Evolutionary conservation across 2,888 invertebrate genomes (phyloP), one percentile per base, ranked within the genome.

Genomic region (Druceiella hillmani): DNA sequence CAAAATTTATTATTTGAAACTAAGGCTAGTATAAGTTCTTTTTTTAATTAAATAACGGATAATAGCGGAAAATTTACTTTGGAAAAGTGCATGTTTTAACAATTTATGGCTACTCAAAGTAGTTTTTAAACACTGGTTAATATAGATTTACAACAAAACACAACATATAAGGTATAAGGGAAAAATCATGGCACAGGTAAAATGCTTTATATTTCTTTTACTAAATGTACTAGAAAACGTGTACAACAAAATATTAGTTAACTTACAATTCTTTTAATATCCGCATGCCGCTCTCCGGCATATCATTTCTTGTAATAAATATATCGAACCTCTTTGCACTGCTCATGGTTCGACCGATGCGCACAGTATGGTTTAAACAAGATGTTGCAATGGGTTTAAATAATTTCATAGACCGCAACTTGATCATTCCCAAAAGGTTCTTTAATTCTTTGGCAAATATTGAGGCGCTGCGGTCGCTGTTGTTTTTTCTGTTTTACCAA

Each of bases 201-300:
- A n/a, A n/a, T n/a, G n/a, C n/a, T n/a, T n/a, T n/a, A n/a, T n/a
- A n/a, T n/a, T n/a, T n/a, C n/a, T n/a, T n/a, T n/a, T n/a, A 16
- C n/a, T 4, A 24, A 17, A 17, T 14, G 7, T 3, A 24, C 6
- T 11, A 15, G n/a, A 24, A 24, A 33, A 10, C 22, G 7, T 17
- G n/a, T 25, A 27, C 16, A 17, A 17, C n/a, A 33, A 16, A 22
- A 11, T 13, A 13, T 9, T 14, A 25, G 30, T 9, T 16, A 36
- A 72, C 78, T 76, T 62, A 83, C 83, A 73, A 66, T 58, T 76
- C 62, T 53, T 66, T 65, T 6, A 85, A 61, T 36, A 83, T 54
- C 32, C 75, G 62, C 26, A 82, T 56, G 13, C 79, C 82, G 50
- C 66, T 60, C 35, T 67, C 55, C 3, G 82, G 82, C 63, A 83